These are phyloP conservation scores for Synergus gifuensis DNA, from an alignment of 2,888 invertebrate species.

Conservation along the genomic window DNA sequence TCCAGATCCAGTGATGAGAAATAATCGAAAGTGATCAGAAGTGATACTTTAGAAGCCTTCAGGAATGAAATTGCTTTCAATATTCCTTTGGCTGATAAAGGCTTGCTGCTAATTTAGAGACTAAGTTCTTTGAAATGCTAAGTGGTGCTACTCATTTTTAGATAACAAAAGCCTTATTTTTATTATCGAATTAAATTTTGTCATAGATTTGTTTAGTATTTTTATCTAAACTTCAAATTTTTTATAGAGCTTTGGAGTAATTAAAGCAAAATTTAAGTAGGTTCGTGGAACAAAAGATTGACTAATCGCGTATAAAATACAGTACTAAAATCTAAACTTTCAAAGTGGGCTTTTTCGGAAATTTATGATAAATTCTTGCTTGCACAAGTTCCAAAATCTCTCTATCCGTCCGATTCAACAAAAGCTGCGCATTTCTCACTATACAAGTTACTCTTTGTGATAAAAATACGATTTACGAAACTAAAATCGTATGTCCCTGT, in stretches of 20 bases:
- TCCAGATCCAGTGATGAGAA: not conserved
- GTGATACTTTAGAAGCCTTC: conserved; percentile 2
- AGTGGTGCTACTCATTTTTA: not conserved
- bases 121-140: not conserved
- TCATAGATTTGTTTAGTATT: not conserved
- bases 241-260: not conserved
- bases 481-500: not conserved
- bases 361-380: conserved; percentile 2
- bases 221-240: no score
- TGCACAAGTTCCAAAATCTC: conserved; percentile 9
- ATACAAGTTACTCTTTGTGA: conserved; percentile 3
- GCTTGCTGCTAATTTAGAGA: not conserved
- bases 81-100: not conserved
- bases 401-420: conserved; percentile 33
- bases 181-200: not conserved
- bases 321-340: not conserved
- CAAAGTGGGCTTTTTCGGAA: not conserved
- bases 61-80: not conserved
- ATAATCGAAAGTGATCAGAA: not conserved
- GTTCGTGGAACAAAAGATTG: conserved; percentile 2
- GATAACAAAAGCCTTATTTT: not conserved
- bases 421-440: conserved; percentile 19
- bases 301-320: not conserved
- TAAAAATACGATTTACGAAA: not conserved
- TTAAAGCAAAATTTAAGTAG: not conserved